A percentile compares a stretch with the other conserved stretches of the same genome.
phyloP scores from a whole-genome alignment of 2,797 vertebrate species.

The Martes flavigula region DNA sequence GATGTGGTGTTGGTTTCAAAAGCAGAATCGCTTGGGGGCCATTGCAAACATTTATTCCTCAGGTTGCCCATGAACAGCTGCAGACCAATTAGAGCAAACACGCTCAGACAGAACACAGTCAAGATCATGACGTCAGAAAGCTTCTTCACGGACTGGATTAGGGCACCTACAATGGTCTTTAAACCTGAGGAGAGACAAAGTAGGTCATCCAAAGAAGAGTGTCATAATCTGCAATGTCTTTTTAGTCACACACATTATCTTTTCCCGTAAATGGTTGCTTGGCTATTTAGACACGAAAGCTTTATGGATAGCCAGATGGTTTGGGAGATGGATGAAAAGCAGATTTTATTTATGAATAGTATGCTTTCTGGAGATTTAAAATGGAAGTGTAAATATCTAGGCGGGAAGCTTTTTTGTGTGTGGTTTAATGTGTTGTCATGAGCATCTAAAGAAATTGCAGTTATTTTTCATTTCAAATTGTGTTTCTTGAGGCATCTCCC shows the following conservation, averaged over 20 bases:
- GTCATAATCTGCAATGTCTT: neutral
- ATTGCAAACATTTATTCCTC: constrained; percentile 89
- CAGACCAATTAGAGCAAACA: constrained; percentile 94
- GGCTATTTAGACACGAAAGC: constrained; percentile 74
- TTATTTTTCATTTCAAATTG: constrained; percentile 50
- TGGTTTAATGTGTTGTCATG: constrained; percentile 11
- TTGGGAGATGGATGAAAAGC: constrained; percentile 79
- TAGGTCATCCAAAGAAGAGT: constrained; percentile 27
- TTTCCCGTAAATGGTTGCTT: constrained; percentile 55
- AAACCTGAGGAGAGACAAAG: constrained; percentile 80
- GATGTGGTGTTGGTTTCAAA: constrained; percentile 86
- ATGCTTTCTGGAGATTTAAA: constrained; percentile 58
- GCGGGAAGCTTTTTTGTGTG: constrained; percentile 66
- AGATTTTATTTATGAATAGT: constrained; percentile 60
- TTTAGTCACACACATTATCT: constrained; percentile 52
- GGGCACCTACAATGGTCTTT: constrained; percentile 87
- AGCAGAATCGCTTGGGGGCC: constrained; percentile 82
- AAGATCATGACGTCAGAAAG: constrained; percentile 88
- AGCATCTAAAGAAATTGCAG: constrained; percentile 34
- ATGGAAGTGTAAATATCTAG: constrained; percentile 30
- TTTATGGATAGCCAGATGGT: constrained; percentile 76
- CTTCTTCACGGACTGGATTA: constrained; percentile 88
- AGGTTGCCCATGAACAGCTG: constrained; percentile 94
- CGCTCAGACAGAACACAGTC: constrained; percentile 92
- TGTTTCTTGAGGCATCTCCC: constrained; percentile 25